These are phyloP conservation scores for Drosophila stalkeri DNA, from an alignment of 2,888 invertebrate species.

Conservation along the genomic window DNA sequence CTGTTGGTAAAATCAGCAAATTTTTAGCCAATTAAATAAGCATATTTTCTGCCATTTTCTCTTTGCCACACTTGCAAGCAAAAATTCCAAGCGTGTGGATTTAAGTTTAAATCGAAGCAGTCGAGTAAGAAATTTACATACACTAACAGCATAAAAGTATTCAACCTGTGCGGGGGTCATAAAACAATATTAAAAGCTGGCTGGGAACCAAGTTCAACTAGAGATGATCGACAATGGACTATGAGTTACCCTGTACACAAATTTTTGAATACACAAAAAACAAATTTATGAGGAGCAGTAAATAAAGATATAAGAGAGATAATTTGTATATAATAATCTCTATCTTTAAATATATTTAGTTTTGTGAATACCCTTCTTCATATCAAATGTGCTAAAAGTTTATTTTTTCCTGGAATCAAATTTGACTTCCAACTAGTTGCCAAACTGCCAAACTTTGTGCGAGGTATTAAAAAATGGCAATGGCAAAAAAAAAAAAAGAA, in stretches of 20 bases:
- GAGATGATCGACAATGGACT: not conserved
- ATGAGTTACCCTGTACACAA: not conserved
- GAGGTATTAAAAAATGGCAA: constrained; percentile 13
- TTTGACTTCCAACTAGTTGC: not conserved
- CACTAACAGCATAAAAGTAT: constrained; percentile 55
- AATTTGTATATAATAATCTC: too few species aligned
- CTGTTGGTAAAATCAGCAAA: constrained; percentile 31
- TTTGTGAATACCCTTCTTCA: too few species aligned
- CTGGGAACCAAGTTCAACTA: not conserved
- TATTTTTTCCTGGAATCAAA: not conserved
- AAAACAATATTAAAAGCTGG: constrained; percentile 53
- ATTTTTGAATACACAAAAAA: not conserved
- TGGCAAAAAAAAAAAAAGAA: constrained; percentile 31
- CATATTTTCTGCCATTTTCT: constrained; percentile 17
- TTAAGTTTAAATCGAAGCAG: constrained; percentile 33
- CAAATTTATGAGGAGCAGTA: not conserved
- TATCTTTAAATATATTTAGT: too few species aligned
- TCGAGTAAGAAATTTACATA: constrained; percentile 48
- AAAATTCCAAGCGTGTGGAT: constrained; percentile 19
- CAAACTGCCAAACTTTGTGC: not conserved
- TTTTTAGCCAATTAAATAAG: constrained; percentile 45
- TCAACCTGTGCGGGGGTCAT: constrained; percentile 46
- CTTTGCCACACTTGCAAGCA: not conserved
- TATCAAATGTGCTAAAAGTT: too few species aligned
- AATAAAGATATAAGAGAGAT: not conserved